phyloP scores from a whole-genome alignment of 2,113 vertebrate genomes.

The Chamaea fasciata region DNA sequence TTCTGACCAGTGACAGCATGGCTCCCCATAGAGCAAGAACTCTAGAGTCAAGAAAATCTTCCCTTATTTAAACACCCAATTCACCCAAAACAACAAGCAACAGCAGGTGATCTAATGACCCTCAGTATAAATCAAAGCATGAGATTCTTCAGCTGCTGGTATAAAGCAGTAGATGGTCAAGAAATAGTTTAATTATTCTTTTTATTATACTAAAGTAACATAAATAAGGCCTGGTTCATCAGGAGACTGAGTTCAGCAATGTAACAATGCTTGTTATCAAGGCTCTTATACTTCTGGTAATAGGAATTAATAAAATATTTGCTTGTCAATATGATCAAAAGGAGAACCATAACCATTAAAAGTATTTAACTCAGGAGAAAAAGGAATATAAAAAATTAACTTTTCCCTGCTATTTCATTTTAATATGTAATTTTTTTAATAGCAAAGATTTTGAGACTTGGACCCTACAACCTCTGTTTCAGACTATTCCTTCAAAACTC shows the following conservation, averaged over 20 bases:
- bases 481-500: background rate
- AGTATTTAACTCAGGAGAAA: background rate
- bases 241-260: background rate
- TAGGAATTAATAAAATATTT: background rate
- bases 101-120: rapidly evolving
- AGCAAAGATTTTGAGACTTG: background rate
- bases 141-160: background rate
- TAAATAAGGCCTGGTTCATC: background rate
- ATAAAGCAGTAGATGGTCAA: background rate
- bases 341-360: background rate
- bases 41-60: background rate
- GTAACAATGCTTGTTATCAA: background rate
- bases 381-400: background rate
- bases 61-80: background rate
- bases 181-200: background rate
- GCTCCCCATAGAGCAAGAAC: background rate
- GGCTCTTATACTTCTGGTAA: background rate
- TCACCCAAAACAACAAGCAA: background rate
- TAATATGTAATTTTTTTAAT: background rate
- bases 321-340: background rate
- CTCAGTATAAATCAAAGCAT: background rate
- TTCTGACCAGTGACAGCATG: background rate
- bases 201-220: background rate
- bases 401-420: background rate
- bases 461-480: background rate